Base-by-base conservation (phyloP, 2,113 vertebrate species). In the Falco punctatus region DNA sequence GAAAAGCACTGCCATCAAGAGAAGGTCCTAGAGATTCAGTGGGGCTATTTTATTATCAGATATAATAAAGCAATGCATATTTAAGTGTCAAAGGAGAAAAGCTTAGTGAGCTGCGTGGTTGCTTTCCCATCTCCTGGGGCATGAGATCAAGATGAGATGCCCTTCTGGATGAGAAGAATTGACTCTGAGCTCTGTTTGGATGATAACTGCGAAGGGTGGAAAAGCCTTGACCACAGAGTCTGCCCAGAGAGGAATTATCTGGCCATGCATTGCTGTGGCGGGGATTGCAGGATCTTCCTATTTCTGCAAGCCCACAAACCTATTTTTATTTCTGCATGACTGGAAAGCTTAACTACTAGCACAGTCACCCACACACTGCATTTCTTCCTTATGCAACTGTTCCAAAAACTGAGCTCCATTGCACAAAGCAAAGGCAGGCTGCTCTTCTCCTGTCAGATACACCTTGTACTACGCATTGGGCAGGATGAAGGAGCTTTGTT, bases 321-420 rank as follows among this genome's bases (percentile, higher is more conserved):
- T 79, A 10, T 70, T 86, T 92, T 82, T 51, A 54, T 33, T 86
- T 80, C 21, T 51, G 33, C 48, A 26, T 42, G 22, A 40, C 46
- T 71, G 64, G 28, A 61, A 86, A 83, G n/a, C 55, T 21, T 17
- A 82, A 59, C 51, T 15, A 35, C 12, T 23, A 80, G 13, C 22
- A 38, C 1, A 1, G n/a, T 18, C 2, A 1, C 44, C 52, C 27
- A 57, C 72, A 26, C 16, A 19, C 16, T 1, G 0, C 21, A 6
- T 79, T 66, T 89, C 21, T 40, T 85, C 35, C 64, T 52, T 48
- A 72, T 15, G 10, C 19, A 88, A 58, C 38, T 18, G 16, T 42
- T 85, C 42, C 23, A 18, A 52, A 69, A 79, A 1, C 4, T 0
- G 5, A 48, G 22, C 8, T 28, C 24, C 1, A 1, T 24, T 4